Evolutionary conservation across 2,888 invertebrate genomes (phyloP).

Genomic region (Apamea crenata): DNA sequence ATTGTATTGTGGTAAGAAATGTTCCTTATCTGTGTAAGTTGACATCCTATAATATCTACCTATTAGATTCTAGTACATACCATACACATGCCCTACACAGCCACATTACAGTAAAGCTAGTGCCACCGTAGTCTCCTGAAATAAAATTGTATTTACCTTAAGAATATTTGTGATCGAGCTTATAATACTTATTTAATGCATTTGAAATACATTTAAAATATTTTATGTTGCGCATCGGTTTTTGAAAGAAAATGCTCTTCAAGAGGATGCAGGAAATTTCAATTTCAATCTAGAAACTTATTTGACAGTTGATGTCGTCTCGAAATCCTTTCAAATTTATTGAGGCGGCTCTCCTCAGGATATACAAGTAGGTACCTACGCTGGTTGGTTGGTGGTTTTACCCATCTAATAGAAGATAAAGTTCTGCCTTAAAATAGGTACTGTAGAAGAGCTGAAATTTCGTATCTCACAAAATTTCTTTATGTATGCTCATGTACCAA

Average conservation of each 20-base stretch:
- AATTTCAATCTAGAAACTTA: conserved; percentile 78
- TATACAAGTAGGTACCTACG: conserved; percentile 37
- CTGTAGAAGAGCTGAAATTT: not conserved
- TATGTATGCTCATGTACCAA: not conserved
- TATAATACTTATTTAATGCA: not conserved
- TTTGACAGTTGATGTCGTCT: conserved; percentile 74
- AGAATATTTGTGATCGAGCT: not conserved
- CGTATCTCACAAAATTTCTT: not conserved
- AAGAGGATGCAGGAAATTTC: conserved; percentile 73
- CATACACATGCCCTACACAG: not conserved
- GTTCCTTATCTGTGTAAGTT: not conserved
- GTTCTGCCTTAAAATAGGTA: conserved; percentile 13
- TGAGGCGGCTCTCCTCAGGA: conserved; percentile 70
- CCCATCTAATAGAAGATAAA: conserved; percentile 25
- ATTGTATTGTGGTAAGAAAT: too few species aligned
- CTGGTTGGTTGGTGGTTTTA: conserved; percentile 55
- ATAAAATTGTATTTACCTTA: not conserved
- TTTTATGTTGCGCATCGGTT: not conserved
- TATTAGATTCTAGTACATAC: not conserved
- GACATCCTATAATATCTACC: not conserved
- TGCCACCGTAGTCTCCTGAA: not conserved
- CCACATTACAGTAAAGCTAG: not conserved
- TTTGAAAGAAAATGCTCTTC: conserved; percentile 28
- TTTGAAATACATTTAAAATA: conserved; percentile 7
- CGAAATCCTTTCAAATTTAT: conserved; percentile 79